phyloP scores from a whole-genome alignment of 2,113 vertebrate genomes.

The Pagrus major region DNA sequence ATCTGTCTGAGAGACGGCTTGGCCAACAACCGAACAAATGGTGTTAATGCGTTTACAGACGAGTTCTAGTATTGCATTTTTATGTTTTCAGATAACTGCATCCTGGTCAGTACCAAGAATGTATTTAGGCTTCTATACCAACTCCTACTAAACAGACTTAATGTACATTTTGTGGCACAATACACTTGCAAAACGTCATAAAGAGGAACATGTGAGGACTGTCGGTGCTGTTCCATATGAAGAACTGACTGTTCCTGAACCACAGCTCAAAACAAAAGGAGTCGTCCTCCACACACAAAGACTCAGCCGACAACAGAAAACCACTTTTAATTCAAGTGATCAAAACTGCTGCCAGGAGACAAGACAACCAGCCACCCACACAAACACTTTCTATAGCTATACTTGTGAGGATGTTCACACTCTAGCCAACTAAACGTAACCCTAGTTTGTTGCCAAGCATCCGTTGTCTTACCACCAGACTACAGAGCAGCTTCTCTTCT shows the following conservation, averaged over 20 bases:
- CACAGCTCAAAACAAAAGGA: conserved; percentile 29
- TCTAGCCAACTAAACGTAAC: not conserved
- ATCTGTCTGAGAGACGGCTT: no score
- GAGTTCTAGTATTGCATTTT: no score
- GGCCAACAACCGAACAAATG: no score
- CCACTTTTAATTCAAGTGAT: conserved; percentile 57
- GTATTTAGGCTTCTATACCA: not conserved
- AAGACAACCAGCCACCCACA: conserved; percentile 29
- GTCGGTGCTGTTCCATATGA: not conserved
- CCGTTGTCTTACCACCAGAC: no score
- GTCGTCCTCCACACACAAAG: conserved; percentile 2
- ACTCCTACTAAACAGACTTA: not conserved
- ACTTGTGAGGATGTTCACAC: not conserved
- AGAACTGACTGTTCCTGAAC: conserved; percentile 8
- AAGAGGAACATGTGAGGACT: not conserved
- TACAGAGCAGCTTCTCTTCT: no score
- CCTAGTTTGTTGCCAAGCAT: not conserved
- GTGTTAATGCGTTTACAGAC: no score
- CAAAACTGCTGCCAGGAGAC: conserved; percentile 42
- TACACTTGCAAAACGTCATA: not conserved
- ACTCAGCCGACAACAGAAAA: conserved; percentile 40
- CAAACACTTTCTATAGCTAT: not conserved
- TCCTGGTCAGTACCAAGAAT: not conserved
- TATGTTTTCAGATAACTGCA: no score
- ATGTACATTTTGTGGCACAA: not conserved